These are phyloP conservation scores for Halictus quadricinctus DNA, from an alignment of 2,888 invertebrate species.

Conservation along the genomic window DNA sequence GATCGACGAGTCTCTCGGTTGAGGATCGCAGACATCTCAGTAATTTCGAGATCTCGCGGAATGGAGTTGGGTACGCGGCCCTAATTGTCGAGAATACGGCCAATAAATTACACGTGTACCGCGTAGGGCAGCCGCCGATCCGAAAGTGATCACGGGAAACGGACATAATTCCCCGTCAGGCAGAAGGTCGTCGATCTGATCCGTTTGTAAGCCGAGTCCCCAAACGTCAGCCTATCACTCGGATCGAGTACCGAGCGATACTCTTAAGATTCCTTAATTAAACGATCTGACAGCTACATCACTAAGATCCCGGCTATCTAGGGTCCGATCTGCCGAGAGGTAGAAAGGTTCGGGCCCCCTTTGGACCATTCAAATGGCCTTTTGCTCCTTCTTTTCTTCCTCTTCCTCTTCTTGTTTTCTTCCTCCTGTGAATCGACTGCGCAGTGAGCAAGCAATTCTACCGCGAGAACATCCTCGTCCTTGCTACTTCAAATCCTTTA, in stretches of 20 bases:
- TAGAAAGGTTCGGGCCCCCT: constrained; percentile 36
- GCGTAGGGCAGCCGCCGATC: background rate
- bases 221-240: constrained; percentile 63
- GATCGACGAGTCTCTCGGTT: background rate
- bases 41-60: constrained; percentile 21
- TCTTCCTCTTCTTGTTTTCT: constrained; percentile 16
- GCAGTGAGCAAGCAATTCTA: constrained; percentile 51
- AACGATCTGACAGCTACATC: constrained; percentile 80
- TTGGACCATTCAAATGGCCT: constrained; percentile 15
- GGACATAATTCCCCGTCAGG: constrained; percentile 40
- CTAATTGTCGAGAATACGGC: constrained; percentile 32
- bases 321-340: constrained; percentile 65
- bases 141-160: constrained; percentile 30
- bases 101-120: constrained; percentile 38
- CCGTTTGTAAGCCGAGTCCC: constrained; percentile 27
- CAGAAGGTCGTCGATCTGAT: constrained; percentile 27
- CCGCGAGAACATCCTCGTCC: constrained; percentile 26
- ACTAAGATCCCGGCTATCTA: constrained; percentile 72
- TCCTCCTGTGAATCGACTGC: constrained; percentile 52
- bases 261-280: constrained; percentile 79
- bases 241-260: constrained; percentile 62
- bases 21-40: background rate
- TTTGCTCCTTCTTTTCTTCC: background rate
- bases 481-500: constrained; percentile 44
- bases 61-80: constrained; percentile 18